phyloP scores from a whole-genome alignment of 2,797 vertebrate species.

The Cryptoblepharus egeriae region DNA sequence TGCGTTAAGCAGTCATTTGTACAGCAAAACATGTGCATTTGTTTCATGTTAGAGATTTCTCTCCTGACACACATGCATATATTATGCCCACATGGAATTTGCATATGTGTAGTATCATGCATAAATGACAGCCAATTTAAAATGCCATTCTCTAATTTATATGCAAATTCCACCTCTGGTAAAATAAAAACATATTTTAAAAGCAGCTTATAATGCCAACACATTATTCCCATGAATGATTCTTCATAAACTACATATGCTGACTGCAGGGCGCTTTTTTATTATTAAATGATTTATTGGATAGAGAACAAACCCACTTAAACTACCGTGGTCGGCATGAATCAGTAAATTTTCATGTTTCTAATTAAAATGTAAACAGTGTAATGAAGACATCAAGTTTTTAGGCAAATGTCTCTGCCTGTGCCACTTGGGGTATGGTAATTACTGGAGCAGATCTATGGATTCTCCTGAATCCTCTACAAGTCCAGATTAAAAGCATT shows the following conservation, averaged over 20 bases:
- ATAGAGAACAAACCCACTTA: constrained; percentile 79
- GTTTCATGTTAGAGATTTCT: constrained; percentile 14
- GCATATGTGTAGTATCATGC: constrained; percentile 47
- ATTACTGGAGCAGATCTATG: constrained; percentile 97
- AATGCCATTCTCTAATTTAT: constrained; percentile 71
- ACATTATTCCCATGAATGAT: constrained; percentile 74
- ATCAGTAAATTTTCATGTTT: constrained; percentile 89
- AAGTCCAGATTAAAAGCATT: constrained; percentile 98
- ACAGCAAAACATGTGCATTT: not conserved
- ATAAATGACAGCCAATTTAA: constrained; percentile 70
- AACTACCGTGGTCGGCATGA: constrained; percentile 82
- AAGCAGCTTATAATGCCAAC: constrained; percentile 72
- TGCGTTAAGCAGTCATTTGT: constrained; percentile 33
- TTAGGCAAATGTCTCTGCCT: constrained; percentile 90
- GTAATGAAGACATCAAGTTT: constrained; percentile 98
- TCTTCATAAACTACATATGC: constrained; percentile 76
- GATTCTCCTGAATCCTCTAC: constrained; percentile 91
- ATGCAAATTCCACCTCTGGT: constrained; percentile 70
- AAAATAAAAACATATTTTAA: constrained; percentile 75
- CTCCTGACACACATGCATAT: not conserved
- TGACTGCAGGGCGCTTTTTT: constrained; percentile 55
- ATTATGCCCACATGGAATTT: constrained; percentile 30
- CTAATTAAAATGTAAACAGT: constrained; percentile 99
- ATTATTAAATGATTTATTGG: constrained; percentile 76
- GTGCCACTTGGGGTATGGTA: constrained; percentile 97